Conservation (phyloP, 1,140 invertebrate genomes). For the Planococcus citri region DNA sequence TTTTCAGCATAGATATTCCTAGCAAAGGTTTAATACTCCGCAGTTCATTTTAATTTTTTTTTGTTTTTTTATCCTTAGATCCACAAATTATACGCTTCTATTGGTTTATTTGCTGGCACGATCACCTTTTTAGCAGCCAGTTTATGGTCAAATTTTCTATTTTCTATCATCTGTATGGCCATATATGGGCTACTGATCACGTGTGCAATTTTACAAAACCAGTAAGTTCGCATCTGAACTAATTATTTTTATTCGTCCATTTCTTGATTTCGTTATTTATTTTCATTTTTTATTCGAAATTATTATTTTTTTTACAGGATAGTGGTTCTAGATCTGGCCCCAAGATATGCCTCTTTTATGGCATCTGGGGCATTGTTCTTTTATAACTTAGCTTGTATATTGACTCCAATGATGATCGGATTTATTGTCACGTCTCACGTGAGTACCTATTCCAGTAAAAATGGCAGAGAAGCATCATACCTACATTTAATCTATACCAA, state of each 20-base stretch:
- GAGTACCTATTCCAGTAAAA: no score
- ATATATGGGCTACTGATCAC: no score
- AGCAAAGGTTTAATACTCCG: no score
- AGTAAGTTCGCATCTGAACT: no score
- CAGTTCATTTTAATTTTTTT: no score
- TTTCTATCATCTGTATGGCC: no score
- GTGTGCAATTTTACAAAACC: background rate
- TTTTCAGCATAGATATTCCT: no score
- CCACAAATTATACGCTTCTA: background rate
- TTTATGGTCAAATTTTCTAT: background rate
- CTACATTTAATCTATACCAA: no score
- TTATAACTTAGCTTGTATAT: conserved; percentile 88
- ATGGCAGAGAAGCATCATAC: no score
- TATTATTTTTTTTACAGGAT: background rate
- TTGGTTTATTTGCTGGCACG: background rate
- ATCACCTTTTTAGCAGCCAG: background rate
- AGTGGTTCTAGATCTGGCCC: conserved; percentile 69
- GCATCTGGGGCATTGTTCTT: conserved; percentile 99
- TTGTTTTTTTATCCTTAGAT: background rate
- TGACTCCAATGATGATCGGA: conserved; percentile 89
- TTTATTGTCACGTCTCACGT: conserved; percentile 49
- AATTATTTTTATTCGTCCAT: no score
- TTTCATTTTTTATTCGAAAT: no score
- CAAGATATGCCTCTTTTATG: conserved; percentile 92
- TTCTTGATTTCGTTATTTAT: no score